Conservation (phyloP, 2,888 invertebrate genomes). For the Ceratothoa steindachneri region DNA sequence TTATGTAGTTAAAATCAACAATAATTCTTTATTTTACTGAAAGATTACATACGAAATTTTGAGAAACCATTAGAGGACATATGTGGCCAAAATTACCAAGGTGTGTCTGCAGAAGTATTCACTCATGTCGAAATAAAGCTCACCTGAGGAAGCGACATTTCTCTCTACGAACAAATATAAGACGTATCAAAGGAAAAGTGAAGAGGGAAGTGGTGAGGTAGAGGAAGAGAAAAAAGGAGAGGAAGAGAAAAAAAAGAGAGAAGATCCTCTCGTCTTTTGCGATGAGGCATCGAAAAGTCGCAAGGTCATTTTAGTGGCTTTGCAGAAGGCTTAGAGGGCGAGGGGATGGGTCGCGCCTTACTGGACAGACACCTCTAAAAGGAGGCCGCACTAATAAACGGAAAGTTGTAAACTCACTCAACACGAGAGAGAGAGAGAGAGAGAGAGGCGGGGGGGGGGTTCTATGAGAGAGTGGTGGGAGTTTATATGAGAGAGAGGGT, state of each 20-base stretch:
- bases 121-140: too few species aligned
- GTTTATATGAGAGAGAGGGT: neutral
- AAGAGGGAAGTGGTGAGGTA: neutral
- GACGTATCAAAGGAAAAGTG: neutral
- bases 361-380: neutral
- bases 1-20: too few species aligned
- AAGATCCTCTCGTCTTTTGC: neutral
- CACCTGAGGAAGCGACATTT: too few species aligned
- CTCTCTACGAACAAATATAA: too few species aligned
- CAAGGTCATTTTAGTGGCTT: constrained; percentile 15
- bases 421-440: neutral
- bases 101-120: too few species aligned
- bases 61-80: too few species aligned
- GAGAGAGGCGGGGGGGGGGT: neutral
- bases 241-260: neutral
- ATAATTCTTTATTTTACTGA: too few species aligned
- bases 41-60: too few species aligned
- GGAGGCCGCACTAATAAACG: constrained; percentile 1
- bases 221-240: neutral
- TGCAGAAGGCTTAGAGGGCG: constrained; percentile 7
- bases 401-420: neutral
- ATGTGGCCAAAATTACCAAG: too few species aligned
- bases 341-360: neutral
- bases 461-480: neutral
- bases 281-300: neutral